Evolutionary conservation across 2,888 invertebrate species (phyloP), one percentile per base, ranked within the genome.

Genomic region (Oscheius onirici): DNA sequence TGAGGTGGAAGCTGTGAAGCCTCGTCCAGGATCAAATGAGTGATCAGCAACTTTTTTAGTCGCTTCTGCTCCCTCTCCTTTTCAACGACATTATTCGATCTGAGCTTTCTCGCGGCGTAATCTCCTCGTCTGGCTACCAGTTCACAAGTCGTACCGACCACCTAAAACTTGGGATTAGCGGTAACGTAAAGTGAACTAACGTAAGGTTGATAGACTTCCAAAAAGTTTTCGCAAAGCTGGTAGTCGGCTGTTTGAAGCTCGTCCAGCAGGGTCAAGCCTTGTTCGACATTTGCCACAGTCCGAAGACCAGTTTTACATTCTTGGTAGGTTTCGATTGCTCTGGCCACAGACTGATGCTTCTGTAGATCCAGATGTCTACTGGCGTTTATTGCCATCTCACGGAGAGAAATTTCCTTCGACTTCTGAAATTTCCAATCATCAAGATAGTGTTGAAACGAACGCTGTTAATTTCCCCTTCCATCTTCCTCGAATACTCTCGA

Each of bases 1-100:
- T 52, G 52, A n/a, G 52, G 52, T 13, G 66, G 54, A 17, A 66
- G 43, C 15, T 66, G 66, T 10, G 66, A 66, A 17, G 66, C 66
- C 41, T 66, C 66, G 24, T 66, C 66, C 52, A 66, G 22, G 24
- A 66, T 66, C 52, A 66, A 28, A 52, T 66, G 66, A n/a, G 66
- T 66, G 5, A 54, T 54, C 5, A 22, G n/a, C 13, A n/a, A 24
- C 17, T 46, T 44, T 8, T 20, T 22, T 2, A 44, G 26, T 8
- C 34, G 34, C 13, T 54, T 26, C 61, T 11, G 8, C 41, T 41
- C 41, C 13, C 41, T 41, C 13, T 43, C 5, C 13, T 58, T 41
- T 3, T 55, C 28, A 5, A 17, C 22, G 17, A 22, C 49, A 17
- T 22, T 49, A 2, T 49, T 49, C 20, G 17, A 49, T 20, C 10